Conservation (phyloP, 2,113 vertebrate genomes). For the Cyphomyrus discorhynchus region DNA sequence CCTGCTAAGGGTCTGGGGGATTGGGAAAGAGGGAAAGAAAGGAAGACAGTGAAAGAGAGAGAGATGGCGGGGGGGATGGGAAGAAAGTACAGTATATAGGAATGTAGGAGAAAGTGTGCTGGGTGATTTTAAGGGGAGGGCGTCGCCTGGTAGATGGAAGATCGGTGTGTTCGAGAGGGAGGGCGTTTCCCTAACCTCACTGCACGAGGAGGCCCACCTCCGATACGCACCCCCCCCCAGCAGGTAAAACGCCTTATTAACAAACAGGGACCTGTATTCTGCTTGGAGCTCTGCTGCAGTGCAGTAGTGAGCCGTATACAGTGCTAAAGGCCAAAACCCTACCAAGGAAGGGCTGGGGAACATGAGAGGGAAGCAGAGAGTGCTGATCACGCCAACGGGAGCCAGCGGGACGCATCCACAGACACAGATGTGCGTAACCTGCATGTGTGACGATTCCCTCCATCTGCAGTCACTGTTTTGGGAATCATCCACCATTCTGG, state of each 20-base stretch:
- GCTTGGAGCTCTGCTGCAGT: not conserved
- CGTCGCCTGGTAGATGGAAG: not conserved
- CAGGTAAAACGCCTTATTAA: not conserved
- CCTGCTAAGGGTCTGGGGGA: not conserved
- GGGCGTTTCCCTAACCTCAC: not conserved
- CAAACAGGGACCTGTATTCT: not conserved
- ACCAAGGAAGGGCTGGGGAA: not conserved
- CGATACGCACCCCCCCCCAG: not conserved
- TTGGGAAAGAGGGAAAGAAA: not conserved
- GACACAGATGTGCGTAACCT: not conserved
- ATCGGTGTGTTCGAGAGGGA: not conserved
- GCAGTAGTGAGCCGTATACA: not conserved
- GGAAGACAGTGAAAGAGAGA: not conserved
- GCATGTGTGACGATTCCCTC: not conserved
- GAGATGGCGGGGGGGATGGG: not conserved
- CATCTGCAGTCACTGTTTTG: not conserved
- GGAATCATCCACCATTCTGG: not conserved
- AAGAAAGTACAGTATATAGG: not conserved
- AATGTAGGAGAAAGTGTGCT: not conserved
- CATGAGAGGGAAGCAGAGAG: not conserved
- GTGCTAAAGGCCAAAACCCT: not conserved
- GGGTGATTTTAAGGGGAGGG: not conserved
- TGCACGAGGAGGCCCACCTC: not conserved
- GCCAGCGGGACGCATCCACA: not conserved
- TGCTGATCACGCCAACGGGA: not conserved